Evolutionary conservation across 2,113 vertebrate genomes (phyloP).

Genomic region (Poecilia latipinna): DNA sequence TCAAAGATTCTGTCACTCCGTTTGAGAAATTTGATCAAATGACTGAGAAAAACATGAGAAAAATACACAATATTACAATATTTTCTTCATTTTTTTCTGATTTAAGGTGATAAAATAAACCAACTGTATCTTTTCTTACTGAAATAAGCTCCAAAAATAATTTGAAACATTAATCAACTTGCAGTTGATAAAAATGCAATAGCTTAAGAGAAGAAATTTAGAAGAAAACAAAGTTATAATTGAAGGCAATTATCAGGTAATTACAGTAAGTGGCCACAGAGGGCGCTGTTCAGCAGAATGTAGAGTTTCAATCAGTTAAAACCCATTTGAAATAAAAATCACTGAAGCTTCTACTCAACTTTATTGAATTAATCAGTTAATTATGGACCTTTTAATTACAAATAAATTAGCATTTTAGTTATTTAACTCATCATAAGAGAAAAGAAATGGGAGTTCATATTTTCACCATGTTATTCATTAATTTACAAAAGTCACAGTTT

Average conservation of each 20-base stretch:
- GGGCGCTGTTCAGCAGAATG: slow-evolving; percentile 12
- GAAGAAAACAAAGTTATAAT: background rate
- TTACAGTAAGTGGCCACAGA: background rate
- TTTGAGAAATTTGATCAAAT: slow-evolving; percentile 34
- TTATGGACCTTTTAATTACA: no score
- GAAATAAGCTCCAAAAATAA: background rate
- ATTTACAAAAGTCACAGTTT: no score
- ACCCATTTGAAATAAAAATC: no score
- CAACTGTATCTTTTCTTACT: background rate
- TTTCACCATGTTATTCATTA: no score
- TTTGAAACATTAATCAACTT: background rate
- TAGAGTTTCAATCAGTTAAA: background rate
- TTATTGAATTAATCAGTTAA: no score
- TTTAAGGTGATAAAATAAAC: background rate
- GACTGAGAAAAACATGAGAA: background rate
- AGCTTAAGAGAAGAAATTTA: background rate
- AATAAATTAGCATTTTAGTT: no score
- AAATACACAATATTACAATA: background rate
- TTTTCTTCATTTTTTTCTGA: background rate
- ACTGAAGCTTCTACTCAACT: no score
- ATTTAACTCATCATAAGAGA: no score
- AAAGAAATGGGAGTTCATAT: no score
- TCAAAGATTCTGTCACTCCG: background rate
- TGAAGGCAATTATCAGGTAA: background rate
- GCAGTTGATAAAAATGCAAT: background rate